phyloP scores from a whole-genome alignment of 1,140 invertebrate species.

The Bombus breviceps region DNA sequence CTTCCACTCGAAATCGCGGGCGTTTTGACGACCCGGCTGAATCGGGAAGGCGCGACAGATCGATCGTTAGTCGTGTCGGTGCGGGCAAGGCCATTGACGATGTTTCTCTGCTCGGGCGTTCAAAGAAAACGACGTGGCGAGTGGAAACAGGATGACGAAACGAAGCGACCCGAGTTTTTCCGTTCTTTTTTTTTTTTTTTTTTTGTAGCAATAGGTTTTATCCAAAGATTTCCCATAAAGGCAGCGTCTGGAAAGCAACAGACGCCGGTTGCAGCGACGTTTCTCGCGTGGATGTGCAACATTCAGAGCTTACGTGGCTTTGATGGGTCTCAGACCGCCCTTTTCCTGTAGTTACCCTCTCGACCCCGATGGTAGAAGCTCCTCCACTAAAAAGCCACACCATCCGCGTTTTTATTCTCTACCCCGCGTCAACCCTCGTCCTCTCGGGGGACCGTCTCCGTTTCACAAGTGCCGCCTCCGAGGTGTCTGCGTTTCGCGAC shows the following conservation, averaged over 20 bases:
- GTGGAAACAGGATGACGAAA: too few relatives aligned
- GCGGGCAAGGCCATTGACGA: too few relatives aligned
- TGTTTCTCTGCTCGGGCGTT: too few relatives aligned
- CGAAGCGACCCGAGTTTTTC: background rate
- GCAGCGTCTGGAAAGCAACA: slow-evolving; percentile 70
- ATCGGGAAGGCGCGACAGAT: background rate
- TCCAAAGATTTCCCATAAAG: slow-evolving; percentile 61
- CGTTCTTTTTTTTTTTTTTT: background rate
- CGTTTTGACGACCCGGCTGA: background rate
- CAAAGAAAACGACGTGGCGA: too few relatives aligned
- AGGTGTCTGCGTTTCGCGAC: slow-evolving; percentile 25
- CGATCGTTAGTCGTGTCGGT: background rate
- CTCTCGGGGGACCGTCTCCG: slow-evolving; percentile 35
- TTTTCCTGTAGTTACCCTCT: slow-evolving; percentile 74
- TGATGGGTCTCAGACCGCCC: slow-evolving; percentile 78
- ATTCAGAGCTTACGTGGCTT: slow-evolving; percentile 76
- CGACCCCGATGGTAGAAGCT: slow-evolving; percentile 48
- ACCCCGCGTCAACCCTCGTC: background rate
- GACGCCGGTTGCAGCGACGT: slow-evolving; percentile 61
- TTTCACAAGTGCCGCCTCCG: slow-evolving; percentile 13
- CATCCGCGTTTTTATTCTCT: slow-evolving; percentile 59
- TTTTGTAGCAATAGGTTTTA: slow-evolving; percentile 41
- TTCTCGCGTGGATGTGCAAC: slow-evolving; percentile 67
- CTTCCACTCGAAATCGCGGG: slow-evolving; percentile 10
- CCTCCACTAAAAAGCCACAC: slow-evolving; percentile 62